Evolutionary conservation across 2,797 vertebrate species (phyloP).

Genomic region (Chanos chanos): DNA sequence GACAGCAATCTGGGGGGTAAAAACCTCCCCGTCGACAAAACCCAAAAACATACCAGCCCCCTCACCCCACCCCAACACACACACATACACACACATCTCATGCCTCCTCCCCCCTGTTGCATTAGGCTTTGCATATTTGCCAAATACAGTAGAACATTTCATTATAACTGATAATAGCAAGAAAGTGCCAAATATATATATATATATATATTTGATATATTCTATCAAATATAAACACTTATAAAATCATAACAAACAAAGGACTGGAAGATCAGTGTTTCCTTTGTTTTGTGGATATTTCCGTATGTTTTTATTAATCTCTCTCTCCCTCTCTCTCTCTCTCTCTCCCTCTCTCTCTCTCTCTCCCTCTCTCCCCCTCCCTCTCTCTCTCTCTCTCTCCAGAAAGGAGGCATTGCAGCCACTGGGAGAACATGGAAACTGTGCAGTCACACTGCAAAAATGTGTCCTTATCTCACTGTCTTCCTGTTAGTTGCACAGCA

Average conservation of each 20-base stretch:
- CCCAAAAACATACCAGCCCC: too few relatives aligned
- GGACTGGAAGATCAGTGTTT: not conserved
- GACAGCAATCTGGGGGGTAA: not conserved
- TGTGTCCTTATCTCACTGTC: slow-evolving; percentile 55
- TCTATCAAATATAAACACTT: too few relatives aligned
- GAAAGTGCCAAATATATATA: too few relatives aligned
- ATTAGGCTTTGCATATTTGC: too few relatives aligned
- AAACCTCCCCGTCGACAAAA: not conserved
- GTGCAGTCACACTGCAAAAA: slow-evolving; percentile 36
- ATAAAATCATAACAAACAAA: not conserved
- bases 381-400: slow-evolving; percentile 22
- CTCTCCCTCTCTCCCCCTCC: not conserved
- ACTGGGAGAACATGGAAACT: too few relatives aligned
- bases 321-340: slow-evolving; percentile 3
- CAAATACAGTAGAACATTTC: too few relatives aligned
- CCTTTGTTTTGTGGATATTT: not conserved
- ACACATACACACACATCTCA: too few relatives aligned
- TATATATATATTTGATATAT: too few relatives aligned
- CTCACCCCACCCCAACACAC: too few relatives aligned
- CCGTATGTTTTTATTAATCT: not conserved
- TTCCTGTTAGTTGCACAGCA: slow-evolving; percentile 39
- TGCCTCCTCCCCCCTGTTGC: too few relatives aligned
- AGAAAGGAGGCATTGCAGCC: too few relatives aligned
- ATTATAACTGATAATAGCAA: too few relatives aligned
- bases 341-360: not conserved